Conservation (phyloP, 2,113 vertebrate genomes). For the Neolamprologus kungweensis region DNA sequence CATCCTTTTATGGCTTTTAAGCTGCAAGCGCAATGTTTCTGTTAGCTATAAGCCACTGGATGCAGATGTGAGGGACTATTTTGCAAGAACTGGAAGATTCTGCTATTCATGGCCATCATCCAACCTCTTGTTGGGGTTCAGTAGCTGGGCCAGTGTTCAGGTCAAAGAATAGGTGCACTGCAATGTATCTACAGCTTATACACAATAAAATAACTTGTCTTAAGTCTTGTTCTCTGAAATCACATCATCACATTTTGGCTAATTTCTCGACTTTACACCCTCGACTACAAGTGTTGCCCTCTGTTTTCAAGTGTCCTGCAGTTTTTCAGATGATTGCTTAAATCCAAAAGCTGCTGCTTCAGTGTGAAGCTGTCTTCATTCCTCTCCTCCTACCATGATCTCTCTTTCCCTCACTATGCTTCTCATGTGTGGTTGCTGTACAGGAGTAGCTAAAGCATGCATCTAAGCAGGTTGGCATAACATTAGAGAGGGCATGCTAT, state of each 20-base stretch:
- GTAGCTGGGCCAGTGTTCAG: background rate
- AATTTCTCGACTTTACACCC: background rate
- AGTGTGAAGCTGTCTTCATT: background rate
- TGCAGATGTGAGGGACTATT: background rate
- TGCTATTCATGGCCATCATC: background rate
- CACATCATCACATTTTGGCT: background rate
- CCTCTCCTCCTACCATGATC: background rate
- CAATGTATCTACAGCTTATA: background rate
- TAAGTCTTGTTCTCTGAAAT: background rate
- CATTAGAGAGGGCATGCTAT: conserved; percentile 49
- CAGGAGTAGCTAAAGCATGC: conserved; percentile 2
- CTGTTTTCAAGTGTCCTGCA: background rate
- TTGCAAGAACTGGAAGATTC: background rate
- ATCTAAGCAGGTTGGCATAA: conserved; percentile 48
- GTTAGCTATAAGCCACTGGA: background rate
- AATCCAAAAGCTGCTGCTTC: conserved; percentile 12
- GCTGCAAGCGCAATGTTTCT: background rate
- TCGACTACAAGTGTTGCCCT: background rate
- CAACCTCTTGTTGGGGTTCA: background rate
- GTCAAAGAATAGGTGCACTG: background rate
- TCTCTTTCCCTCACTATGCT: background rate
- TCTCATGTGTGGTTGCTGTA: conserved; percentile 1
- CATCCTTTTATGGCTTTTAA: background rate
- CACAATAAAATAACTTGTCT: background rate
- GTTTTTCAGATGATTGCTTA: conserved; percentile 26